Base-by-base conservation (phyloP, 2,888 invertebrate genomes). In the Dolomedes plantarius region DNA sequence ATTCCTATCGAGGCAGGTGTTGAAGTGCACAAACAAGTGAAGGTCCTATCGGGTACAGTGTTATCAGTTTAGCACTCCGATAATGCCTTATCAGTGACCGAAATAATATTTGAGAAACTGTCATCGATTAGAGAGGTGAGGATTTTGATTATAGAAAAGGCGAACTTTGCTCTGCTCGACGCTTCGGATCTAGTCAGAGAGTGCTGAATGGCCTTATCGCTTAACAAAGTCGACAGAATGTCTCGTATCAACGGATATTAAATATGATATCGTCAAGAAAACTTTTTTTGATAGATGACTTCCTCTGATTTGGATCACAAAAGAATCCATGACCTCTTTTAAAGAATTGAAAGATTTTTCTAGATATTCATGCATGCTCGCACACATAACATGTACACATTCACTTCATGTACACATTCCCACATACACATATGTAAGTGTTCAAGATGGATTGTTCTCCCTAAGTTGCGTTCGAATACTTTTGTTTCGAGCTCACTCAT, bases 41-140 rank as follows among this genome's bases (percentile, higher is more conserved):
- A 67, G 50, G 27, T 56, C 68, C 56, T 85, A 85, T 83, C 82
- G 77, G 64, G 32, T 46, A 72, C 65, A 76, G 46, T 64, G 65
- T 85, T 76, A 76, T 76, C 76, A 77, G 56, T 76, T 69, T 75
- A 29, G 82, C 82, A 83, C 76, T 77, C 72, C 50, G 77, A 77
- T 85, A 77, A 7, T 19, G 67, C 3, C 73, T 77, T 77, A 77
- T 85, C 77, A 77, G 56, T 29, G 56, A 56, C 67, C 77, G 31
- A 85, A 83, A 85, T 77, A 85, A 85, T 85, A 85, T 85, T 85
- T 85, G 83, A 67, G 73, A 64, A 85, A 78, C 83, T 85, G 83
- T 85, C 83, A 85, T 85, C 83, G 83, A 85, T 85, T 85, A 77
- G 76, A 62, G 71, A 85, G 76, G 76, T 77, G 77, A 72, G 73